Evolutionary conservation across 2,797 vertebrate species (phyloP).

Genomic region (Miichthys miiuy): DNA sequence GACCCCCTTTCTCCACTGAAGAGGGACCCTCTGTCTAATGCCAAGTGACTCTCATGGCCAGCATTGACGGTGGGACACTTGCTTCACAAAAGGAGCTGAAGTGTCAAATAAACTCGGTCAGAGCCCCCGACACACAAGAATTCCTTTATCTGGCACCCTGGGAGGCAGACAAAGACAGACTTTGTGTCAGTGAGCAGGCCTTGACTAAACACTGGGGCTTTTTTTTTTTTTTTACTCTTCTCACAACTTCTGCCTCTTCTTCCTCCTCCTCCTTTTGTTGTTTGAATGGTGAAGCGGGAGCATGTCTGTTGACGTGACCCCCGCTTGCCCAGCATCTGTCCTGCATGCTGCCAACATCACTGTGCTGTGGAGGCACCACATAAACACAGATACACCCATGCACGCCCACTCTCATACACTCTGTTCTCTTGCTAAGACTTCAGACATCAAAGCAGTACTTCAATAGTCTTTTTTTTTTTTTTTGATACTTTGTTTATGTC

Average conservation of each 20-base stretch:
- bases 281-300: constrained; percentile 62
- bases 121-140: constrained; percentile 90
- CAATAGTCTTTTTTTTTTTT: constrained; percentile 19
- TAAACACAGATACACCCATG: constrained; percentile 30
- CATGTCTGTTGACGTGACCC: constrained; percentile 67
- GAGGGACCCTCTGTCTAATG: constrained; percentile 96
- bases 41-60: constrained; percentile 95
- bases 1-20: constrained; percentile 94
- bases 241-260: constrained; percentile 73
- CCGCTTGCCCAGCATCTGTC: constrained; percentile 58
- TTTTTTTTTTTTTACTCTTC: constrained; percentile 55
- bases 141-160: constrained; percentile 92
- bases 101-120: constrained; percentile 96
- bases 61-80: constrained; percentile 93
- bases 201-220: constrained; percentile 83
- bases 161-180: constrained; percentile 87
- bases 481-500: constrained; percentile 43
- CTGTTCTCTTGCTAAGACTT: neutral
- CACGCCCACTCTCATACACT: constrained; percentile 17
- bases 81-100: constrained; percentile 92
- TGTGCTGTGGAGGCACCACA: neutral
- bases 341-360: constrained; percentile 42
- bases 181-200: constrained; percentile 89
- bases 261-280: constrained; percentile 62
- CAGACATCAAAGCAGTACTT: constrained; percentile 32